Conservation (phyloP, 2,113 vertebrate genomes). For the Loxodonta africana region DNA sequence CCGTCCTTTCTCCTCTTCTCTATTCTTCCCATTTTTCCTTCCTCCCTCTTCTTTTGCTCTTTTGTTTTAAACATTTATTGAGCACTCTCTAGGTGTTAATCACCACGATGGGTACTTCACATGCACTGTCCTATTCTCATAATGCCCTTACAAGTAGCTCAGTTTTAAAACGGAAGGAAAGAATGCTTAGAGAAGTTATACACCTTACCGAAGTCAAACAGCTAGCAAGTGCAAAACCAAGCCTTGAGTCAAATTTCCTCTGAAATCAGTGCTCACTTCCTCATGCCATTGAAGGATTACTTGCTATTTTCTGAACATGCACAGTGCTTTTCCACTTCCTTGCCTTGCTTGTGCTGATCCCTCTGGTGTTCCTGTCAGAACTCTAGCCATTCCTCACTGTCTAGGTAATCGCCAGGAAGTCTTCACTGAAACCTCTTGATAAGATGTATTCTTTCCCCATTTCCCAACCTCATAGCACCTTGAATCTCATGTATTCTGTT, state of each 20-base stretch:
- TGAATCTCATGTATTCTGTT: neutral
- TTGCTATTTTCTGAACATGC: neutral
- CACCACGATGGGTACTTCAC: neutral
- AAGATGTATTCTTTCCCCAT: neutral
- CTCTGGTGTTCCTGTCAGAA: neutral
- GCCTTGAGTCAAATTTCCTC: neutral
- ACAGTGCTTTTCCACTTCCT: neutral
- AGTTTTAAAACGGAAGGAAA: neutral
- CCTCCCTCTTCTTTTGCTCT: neutral
- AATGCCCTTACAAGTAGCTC: neutral
- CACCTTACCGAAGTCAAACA: neutral
- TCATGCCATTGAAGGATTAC: neutral
- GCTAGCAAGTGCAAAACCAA: neutral
- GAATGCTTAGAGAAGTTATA: neutral
- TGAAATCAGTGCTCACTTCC: neutral
- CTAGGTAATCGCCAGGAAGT: neutral
- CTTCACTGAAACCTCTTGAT: neutral
- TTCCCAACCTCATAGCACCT: neutral
- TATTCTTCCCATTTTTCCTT: fast-evolving
- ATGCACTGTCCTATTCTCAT: neutral
- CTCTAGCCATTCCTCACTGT: neutral
- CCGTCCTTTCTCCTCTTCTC: neutral
- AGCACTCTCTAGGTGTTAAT: neutral
- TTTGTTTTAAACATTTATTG: neutral
- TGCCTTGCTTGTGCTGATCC: neutral